Evolutionary conservation across 2,888 invertebrate genomes (phyloP), one percentile per base, ranked within the genome.

Genomic region (Euzophera pinguis): DNA sequence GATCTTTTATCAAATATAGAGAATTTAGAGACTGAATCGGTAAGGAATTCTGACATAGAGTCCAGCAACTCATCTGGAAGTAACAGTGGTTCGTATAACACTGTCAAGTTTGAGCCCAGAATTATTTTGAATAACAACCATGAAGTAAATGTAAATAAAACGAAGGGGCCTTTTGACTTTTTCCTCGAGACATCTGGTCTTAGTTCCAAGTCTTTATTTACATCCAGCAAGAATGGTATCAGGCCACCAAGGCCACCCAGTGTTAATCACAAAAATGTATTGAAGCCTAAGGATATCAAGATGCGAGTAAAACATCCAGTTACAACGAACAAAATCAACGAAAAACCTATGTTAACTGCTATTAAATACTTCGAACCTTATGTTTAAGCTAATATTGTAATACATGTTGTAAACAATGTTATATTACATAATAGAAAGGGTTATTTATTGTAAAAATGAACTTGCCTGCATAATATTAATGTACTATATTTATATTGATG

Each of bases 161-260:
- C 80, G 65, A 91, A 73, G 75, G 84, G 88, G 34, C 78, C 91
- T 14, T 95, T 95, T 67, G 95, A 95, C 78, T 93, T 94, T 74
- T 95, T 95, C 73, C 83, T 95, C 49, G 95, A 95, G 78, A 93
- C 94, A 14, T 95, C 95, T 50, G 95, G 95, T 52, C 91, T 95
- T 56, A 95, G 95, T 81, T 94, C 95, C 60, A 95, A 95, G 81
- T 94, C 95, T 42, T 94, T 95, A 67, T 89, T 94, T 64, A 93
- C 94, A 8, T 82, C 86, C 29, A 82, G 61, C 60, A 87, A 80
- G 62, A 83, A 80, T 57, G 81, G 82, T 41, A 60, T 84, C 63
- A 77, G 95, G 62, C 90, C 94, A 52, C 91, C 95, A 49, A 95
- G 93, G 62, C 90, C 94, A 53, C 91, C 95, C 49, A 95, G 93